phyloP scores from a whole-genome alignment of 92 coral and sea anemone species.

The Epizoanthus ramosus region DNA sequence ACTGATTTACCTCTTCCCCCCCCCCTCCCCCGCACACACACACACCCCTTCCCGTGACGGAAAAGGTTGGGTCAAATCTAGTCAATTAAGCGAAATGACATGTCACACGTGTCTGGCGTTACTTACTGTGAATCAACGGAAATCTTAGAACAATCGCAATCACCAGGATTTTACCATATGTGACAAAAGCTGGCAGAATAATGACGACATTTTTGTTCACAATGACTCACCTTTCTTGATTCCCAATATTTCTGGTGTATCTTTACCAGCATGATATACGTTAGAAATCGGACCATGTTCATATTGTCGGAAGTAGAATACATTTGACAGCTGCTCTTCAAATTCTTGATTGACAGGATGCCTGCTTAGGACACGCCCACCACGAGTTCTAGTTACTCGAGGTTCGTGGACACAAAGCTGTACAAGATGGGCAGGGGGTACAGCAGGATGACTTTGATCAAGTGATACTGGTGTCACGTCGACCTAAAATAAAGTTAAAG shows the following conservation, averaged over 20 bases:
- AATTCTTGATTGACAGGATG: constrained; percentile 93
- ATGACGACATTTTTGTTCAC: not conserved
- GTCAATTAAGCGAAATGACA: too few species aligned
- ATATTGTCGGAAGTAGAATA: constrained; percentile 85
- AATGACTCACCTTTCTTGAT: constrained; percentile 62
- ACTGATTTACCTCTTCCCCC: too few species aligned
- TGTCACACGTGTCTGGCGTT: too few species aligned
- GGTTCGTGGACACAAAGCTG: constrained; percentile 80
- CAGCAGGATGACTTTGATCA: constrained; percentile 44
- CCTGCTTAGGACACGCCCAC: constrained; percentile 57
- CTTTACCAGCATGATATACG: constrained; percentile 62
- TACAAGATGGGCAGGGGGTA: constrained; percentile 49
- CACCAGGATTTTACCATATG: too few species aligned
- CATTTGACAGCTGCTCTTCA: constrained; percentile 83
- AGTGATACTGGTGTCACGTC: constrained; percentile 68
- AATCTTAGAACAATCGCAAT: too few species aligned
- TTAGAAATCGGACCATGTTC: constrained; percentile 75
- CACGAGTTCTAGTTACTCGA: constrained; percentile 76
- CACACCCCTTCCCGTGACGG: too few species aligned
- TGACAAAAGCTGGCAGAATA: too few species aligned
- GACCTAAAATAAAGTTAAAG: constrained; percentile 38
- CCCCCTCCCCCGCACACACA: too few species aligned
- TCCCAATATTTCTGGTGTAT: constrained; percentile 61
- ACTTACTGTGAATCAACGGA: too few species aligned
- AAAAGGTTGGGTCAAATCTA: too few species aligned